These are phyloP conservation scores for Tachina lurida DNA, from an alignment of 2,888 invertebrate species.

Conservation along the genomic window DNA sequence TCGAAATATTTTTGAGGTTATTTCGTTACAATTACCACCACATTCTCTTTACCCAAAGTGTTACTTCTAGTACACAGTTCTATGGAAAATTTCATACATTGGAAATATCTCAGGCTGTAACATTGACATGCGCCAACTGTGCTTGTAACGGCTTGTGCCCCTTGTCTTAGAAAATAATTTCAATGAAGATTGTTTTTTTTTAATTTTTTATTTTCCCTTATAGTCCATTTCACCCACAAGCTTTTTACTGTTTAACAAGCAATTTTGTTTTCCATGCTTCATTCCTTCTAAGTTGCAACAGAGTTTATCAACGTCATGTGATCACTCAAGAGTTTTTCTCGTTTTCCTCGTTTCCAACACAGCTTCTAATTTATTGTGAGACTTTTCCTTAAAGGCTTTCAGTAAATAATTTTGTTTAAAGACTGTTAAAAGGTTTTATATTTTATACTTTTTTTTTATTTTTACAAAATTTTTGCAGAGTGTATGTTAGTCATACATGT, in stretches of 20 bases:
- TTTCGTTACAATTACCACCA: neutral
- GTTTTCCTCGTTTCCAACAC: neutral
- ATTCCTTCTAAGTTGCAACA: constrained; percentile 32
- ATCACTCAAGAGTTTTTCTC: constrained; percentile 62
- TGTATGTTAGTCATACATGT: neutral
- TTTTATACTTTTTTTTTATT: constrained; percentile 2
- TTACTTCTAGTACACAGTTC: neutral
- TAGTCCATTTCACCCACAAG: constrained; percentile 54
- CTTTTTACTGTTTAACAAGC: constrained; percentile 51
- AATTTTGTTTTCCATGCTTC: constrained; percentile 41
- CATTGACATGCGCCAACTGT: constrained; percentile 65
- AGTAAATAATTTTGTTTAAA: constrained; percentile 29
- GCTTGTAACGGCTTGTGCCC: constrained; percentile 19
- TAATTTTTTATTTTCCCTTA: neutral
- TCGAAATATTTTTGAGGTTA: too few species aligned
- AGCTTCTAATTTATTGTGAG: constrained; percentile 55
- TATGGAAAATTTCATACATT: neutral
- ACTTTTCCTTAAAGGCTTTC: constrained; percentile 55
- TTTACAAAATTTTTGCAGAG: neutral
- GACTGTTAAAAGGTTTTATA: constrained; percentile 56
- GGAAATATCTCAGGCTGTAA: constrained; percentile 27
- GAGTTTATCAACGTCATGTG: constrained; percentile 70
- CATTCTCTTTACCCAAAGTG: neutral
- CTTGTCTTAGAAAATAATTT: neutral
- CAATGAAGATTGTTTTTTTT: neutral